A percentile compares a stretch with the other conserved stretches of the same genome.
phyloP scores from a whole-genome alignment of 2,888 invertebrate genomes.

The Lasioglossum zephyrum region DNA sequence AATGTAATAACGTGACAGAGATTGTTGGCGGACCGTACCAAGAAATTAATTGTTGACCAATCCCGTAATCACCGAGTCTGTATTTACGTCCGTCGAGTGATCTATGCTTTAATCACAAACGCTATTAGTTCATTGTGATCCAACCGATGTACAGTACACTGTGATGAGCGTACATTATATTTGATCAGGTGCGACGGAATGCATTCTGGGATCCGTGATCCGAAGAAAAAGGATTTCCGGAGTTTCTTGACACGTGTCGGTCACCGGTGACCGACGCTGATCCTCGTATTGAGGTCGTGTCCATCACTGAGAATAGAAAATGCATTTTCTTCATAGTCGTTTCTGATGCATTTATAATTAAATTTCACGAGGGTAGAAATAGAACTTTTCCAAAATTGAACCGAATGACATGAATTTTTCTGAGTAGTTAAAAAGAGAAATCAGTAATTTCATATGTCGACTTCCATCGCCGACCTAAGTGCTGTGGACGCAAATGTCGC shows the following conservation, averaged over 20 bases:
- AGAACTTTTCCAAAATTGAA: not conserved
- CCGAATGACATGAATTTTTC: not conserved
- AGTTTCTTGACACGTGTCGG: not conserved
- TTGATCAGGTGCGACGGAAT: conserved; percentile 44
- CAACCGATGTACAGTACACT: not conserved
- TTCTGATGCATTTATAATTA: not conserved
- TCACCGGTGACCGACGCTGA: not conserved
- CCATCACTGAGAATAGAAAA: not conserved
- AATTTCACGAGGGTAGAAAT: not conserved
- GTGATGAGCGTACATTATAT: conserved; percentile 11
- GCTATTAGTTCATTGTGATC: conserved; percentile 51
- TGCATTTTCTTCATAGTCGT: not conserved
- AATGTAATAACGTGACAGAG: conserved; percentile 30
- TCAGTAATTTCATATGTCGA: conserved; percentile 10
- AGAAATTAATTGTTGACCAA: conserved; percentile 73
- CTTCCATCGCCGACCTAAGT: conserved; percentile 23
- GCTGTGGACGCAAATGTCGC: conserved; percentile 35
- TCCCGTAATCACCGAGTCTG: conserved; percentile 64
- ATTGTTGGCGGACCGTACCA: conserved; percentile 43
- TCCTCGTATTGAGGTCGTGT: not conserved
- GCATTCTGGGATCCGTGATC: not conserved
- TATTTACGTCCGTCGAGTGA: conserved; percentile 65
- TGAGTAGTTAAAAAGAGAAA: not conserved
- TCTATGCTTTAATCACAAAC: conserved; percentile 73
- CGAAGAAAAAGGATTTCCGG: conserved; percentile 1